Conservation (phyloP, 2,113 vertebrate genomes). For the Charina bottae region DNA sequence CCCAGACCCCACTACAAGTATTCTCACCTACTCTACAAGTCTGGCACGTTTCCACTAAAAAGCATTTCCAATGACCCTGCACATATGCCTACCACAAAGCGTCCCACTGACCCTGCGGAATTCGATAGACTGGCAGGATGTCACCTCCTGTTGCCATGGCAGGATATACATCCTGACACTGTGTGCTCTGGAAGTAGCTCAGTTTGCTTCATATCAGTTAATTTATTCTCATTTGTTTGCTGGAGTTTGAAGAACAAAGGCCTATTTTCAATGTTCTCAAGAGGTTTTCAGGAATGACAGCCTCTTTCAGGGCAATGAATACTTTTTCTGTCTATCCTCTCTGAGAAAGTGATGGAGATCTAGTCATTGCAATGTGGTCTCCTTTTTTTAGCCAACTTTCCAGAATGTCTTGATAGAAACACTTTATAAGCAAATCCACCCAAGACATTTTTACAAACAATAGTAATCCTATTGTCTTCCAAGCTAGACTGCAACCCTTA, state of each 20-base stretch:
- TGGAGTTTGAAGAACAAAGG: neutral
- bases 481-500: neutral
- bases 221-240: neutral
- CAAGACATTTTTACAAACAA: neutral
- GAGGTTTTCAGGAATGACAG: neutral
- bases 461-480: neutral
- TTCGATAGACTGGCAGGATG: too few species aligned
- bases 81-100: too few species aligned
- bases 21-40: too few species aligned
- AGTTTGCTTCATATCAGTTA: neutral
- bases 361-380: neutral
- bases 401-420: neutral
- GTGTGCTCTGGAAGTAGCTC: neutral
- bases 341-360: neutral
- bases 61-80: too few species aligned
- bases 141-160: too few species aligned
- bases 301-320: neutral
- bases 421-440: neutral
- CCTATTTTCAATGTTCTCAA: neutral
- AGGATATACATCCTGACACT: too few species aligned
- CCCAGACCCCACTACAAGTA: too few species aligned
- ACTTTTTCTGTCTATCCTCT: neutral
- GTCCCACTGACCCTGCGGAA: too few species aligned
- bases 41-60: too few species aligned
- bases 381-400: neutral